Conservation (phyloP, 1,140 invertebrate genomes). For the Hypsibius dujardini region DNA sequence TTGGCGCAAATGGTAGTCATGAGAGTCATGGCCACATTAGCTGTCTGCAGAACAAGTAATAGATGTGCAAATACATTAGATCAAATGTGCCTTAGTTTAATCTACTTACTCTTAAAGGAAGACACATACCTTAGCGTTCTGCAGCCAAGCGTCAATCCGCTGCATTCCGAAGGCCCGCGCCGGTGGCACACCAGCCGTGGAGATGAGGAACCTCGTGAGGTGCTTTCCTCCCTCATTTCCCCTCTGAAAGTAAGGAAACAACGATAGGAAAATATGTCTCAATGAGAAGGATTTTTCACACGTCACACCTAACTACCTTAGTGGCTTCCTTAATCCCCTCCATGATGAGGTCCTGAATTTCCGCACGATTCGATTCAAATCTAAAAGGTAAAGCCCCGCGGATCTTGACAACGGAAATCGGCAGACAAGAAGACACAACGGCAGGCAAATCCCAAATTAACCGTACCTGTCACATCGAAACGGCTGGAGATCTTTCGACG, state of each 20-base stretch:
- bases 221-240: not conserved
- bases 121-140: not conserved
- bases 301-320: not conserved
- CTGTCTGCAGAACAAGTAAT: conserved; percentile 1
- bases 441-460: no score
- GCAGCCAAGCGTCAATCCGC: conserved; percentile 1
- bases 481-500: not conserved
- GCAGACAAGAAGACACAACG: not conserved
- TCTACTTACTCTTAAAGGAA: not conserved
- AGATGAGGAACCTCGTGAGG: not conserved
- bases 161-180: not conserved
- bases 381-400: not conserved
- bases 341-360: not conserved
- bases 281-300: not conserved
- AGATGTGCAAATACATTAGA: not conserved
- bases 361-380: not conserved
- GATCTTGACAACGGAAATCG: not conserved
- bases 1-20: conserved; percentile 8
- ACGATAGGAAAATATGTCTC: no score
- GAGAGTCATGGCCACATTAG: not conserved
- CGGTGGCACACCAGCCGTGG: not conserved
- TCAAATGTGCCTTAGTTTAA: not conserved
- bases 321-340: not conserved
- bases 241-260: not conserved
- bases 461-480: not conserved